Evolutionary conservation across 2,888 invertebrate species (phyloP), one percentile per base, ranked within the genome.

Genomic region (Lithophane semibrunnea): DNA sequence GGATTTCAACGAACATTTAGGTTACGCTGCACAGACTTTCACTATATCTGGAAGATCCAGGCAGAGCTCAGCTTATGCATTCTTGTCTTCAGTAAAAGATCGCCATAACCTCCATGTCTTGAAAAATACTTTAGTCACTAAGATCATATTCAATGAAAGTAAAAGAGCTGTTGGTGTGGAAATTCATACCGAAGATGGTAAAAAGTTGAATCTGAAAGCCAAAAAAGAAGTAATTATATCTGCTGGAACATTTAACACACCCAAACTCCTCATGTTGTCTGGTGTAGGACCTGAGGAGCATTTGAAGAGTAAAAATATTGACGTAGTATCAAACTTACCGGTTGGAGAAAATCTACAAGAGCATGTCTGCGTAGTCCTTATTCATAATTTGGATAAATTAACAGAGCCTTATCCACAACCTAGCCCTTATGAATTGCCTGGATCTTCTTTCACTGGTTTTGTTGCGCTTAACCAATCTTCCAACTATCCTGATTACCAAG

Each of bases 31-130:
- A 12, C 77, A 86, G 29, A 63, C 83, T 24, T 70, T 80, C 7
- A 88, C 85, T 42, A 80, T 89, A 66, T 87, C 88, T 58, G 95
- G 84, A 5, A 81, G 94, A 10, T 92, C 93, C 3, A 90, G 97
- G 29, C 95, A 95, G 69, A 95, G 95, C 84, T 93, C 95, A 0
- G 94, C 96, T 0, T 94, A 89, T 84, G 95, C 95, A 12, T 97
- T 89, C 79, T 70, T 92, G 37, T 86, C 86, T 56, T 85, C 88
- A 5, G 77, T 88, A 2, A 89, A 88, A 76, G 79, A 89, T 42
- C 87, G 92, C n/a, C 61, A 78, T n/a, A 93, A 92, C 76, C 82
- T 93, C 8, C 86, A 88, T 58, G 88, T 93, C 0, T 74, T 92
- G 16, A 90, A 89, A 73, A 88, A 91, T 68, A 86, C 91, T 21